Base-by-base conservation (phyloP, 2,797 vertebrate genomes). In the Arvicola amphibius region DNA sequence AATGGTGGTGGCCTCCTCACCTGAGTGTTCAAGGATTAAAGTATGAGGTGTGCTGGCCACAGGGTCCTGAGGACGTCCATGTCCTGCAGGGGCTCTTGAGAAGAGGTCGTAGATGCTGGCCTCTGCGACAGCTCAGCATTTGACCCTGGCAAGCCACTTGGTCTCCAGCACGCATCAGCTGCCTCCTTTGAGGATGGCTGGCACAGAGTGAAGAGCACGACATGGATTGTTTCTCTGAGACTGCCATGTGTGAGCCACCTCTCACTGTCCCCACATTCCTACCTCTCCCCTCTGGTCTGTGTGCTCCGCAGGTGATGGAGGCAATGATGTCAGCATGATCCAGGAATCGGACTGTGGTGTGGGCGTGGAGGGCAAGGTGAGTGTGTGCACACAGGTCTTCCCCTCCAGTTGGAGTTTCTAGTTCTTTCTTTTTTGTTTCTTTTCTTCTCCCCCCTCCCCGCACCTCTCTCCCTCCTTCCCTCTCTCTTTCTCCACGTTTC, bases 291-390 rank as follows among this genome's bases (percentile, higher is more conserved):
- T 95, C 61, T 74, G 78, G 89, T 67, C 93, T 71, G 3, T 96
- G 67, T 97, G 90, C 40, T 92, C 94, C 97, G 94, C 98, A 99
- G 99, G 99, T 98, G 99, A 99, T 1, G 99, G 99, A 98, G 99
- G 99, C 98, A 99, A 99, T 97, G 99, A 99, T 90, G 99, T 99
- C 98, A 99, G 99, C 98, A 99, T 99, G 99, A 99, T 99, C 98
- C 99, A 99, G 98, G 99, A 99, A 98, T 99, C 99, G 0, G 99
- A 99, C 98, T 99, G 99, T 85, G 99, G 99, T 77, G 99, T 99
- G 97, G 99, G 99, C 95, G 99, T 99, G 97, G 99, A 99, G 98
- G 99, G 99, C 97, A 99, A 99, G 99, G 99, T 99, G 98, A 99
- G 99, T 23, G 1, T 32, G 32, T 34, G 32, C 1, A 10, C 5